These are phyloP conservation scores for Gastrophryne carolinensis DNA, from an alignment of 2,797 vertebrate genomes.

Conservation along the genomic window DNA sequence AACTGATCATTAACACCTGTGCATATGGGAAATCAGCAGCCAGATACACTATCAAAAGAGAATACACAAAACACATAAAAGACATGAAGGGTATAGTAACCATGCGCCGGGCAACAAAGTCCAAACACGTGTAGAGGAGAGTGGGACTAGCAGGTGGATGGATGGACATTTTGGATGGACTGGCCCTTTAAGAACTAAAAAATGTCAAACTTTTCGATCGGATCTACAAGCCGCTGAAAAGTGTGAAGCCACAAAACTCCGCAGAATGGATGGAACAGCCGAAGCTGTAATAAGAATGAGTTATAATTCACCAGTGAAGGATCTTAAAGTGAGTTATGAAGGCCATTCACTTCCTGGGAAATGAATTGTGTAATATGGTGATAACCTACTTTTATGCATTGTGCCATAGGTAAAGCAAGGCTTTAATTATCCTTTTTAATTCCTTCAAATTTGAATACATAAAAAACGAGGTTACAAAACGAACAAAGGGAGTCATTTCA, in stretches of 20 bases:
- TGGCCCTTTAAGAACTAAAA: no score
- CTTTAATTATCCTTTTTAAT: slow-evolving; percentile 32
- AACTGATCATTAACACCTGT: no score
- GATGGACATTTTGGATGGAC: no score
- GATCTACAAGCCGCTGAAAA: neutral
- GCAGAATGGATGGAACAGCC: neutral
- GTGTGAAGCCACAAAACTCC: neutral
- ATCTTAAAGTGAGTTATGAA: slow-evolving; percentile 35
- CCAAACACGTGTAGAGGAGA: no score
- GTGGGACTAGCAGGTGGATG: no score
- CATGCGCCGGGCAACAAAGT: no score
- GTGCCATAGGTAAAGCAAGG: slow-evolving; percentile 23
- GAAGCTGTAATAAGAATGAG: slow-evolving; percentile 21
- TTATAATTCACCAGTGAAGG: slow-evolving; percentile 27
- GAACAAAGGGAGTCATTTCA: slow-evolving; percentile 4
- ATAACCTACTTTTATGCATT: slow-evolving; percentile 36
- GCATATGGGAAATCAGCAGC: no score
- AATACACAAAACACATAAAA: no score
- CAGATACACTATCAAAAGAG: no score
- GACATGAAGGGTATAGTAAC: no score
- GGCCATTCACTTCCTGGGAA: slow-evolving; percentile 10
- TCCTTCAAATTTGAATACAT: slow-evolving; percentile 17
- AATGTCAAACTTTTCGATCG: no score
- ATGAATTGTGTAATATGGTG: slow-evolving; percentile 19
- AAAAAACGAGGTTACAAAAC: neutral